These are phyloP conservation scores for Oreortyx pictus DNA, from an alignment of 2,797 vertebrate species.

Conservation along the genomic window DNA sequence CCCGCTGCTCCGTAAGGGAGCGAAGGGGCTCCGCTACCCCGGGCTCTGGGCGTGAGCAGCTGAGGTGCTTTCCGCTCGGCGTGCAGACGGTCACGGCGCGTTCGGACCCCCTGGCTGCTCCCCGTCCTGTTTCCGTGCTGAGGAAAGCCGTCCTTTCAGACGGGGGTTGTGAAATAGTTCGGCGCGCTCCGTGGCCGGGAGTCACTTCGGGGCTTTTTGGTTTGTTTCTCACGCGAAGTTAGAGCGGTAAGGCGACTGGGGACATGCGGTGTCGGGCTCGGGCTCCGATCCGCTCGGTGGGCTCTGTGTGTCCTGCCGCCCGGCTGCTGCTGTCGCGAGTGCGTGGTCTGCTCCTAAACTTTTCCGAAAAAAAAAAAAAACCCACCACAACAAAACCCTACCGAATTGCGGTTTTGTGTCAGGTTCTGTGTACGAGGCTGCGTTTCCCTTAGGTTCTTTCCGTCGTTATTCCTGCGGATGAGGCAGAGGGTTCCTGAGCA, in stretches of 20 bases:
- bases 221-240: constrained; percentile 29
- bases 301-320: not conserved
- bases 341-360: not conserved
- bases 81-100: not conserved
- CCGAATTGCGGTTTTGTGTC: not conserved
- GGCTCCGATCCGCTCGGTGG: no score
- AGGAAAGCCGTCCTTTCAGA: not conserved
- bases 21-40: not conserved
- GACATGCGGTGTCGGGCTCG: constrained; percentile 34
- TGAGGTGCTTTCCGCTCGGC: not conserved
- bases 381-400: not conserved
- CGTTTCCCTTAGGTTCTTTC: not conserved
- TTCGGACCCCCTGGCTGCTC: not conserved
- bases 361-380: not conserved
- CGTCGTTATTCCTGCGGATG: not conserved
- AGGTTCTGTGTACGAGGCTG: not conserved
- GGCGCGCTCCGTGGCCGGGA: not conserved
- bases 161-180: constrained; percentile 51
- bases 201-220: constrained; percentile 9
- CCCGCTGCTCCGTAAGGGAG: no score
- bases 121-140: not conserved
- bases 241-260: constrained; percentile 40
- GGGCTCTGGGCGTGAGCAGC: not conserved
- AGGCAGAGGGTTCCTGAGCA: not conserved
- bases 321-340: not conserved